phyloP scores from a whole-genome alignment of 2,113 vertebrate species.

The Uria aalge region DNA sequence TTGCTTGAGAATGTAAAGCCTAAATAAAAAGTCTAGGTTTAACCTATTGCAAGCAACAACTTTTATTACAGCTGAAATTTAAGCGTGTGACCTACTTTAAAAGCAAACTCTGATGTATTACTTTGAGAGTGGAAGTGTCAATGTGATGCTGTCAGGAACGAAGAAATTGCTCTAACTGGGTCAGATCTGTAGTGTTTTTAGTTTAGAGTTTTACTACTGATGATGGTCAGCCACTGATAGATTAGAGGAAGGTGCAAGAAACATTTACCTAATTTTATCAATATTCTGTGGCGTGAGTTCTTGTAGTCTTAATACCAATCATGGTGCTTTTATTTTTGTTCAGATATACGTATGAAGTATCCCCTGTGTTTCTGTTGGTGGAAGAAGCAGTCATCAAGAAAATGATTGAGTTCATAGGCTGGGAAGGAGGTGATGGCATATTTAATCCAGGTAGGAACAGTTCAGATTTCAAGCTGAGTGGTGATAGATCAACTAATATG shows the following conservation, averaged over 20 bases:
- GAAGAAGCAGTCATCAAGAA: conserved; percentile 85
- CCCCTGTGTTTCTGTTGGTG: conserved; percentile 86
- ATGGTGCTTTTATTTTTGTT: conserved; percentile 45
- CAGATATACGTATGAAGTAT: conserved; percentile 89
- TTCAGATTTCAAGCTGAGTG: not conserved
- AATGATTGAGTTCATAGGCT: conserved; percentile 86
- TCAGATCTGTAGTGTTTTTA: not conserved
- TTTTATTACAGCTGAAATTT: not conserved
- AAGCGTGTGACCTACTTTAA: not conserved
- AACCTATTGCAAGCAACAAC: too few species aligned
- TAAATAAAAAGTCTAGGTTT: not conserved
- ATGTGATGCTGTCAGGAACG: not conserved
- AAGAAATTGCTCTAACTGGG: not conserved
- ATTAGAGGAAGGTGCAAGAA: not conserved
- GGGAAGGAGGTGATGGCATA: conserved; percentile 87
- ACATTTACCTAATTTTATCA: not conserved
- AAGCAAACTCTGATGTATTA: not conserved
- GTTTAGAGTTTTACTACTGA: not conserved
- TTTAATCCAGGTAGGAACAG: conserved; percentile 84
- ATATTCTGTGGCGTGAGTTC: not conserved
- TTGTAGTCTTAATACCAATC: not conserved
- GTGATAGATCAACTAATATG: not conserved
- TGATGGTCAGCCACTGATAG: not conserved
- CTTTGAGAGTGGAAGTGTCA: not conserved
- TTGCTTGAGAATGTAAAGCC: not conserved